Base-by-base conservation (phyloP, 2,797 vertebrate species). In the Hyperoplus lanceolatus region DNA sequence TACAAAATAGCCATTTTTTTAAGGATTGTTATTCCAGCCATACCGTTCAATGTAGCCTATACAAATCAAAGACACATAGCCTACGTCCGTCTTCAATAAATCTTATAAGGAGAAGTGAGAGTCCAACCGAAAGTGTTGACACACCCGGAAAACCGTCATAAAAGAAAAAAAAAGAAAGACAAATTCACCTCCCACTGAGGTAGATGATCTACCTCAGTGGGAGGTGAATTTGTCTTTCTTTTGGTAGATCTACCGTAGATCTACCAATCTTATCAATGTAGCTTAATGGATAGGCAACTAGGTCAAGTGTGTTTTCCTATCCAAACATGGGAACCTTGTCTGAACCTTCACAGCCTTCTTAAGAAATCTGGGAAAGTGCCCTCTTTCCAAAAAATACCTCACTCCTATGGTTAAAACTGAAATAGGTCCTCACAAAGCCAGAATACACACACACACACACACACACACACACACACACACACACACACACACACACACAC, bases 401-500 rank as follows among this genome's bases (percentile, higher is more conserved):
- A 29, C 55, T 29, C 29, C 29, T 29, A 29, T 29, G 29, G 29
- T 29, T 29, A 29, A 29, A 29, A 29, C 29, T 29, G 29, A 29
- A 29, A 3, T 29, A 29, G 29, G 29, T 29, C 29, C 29, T 29
- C 29, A 29, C 29, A 29, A 29, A 29, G 29, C 29, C 29, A 29
- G 29, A 29, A 29, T 29, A 29, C 29, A 29, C 29, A 29, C 29
- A 78, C 58, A 48, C 73, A 45, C 49, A 3, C 49, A 3, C 78
- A 76, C 51, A 43, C 73, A 41, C 48, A 29, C 29, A 29, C 29
- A 78, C 58, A 48, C 73, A 45, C 49, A 29, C 29, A 29, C 29
- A 29, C 29, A 78, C 58, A 48, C 73, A 45, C 49, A 3, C n/a
- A 29, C 29, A 29, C 29, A 29, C 29, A 78, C 58, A 48, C 73